Evolutionary conservation across 2,888 invertebrate genomes (phyloP).

Genomic region (Polietes domitor): DNA sequence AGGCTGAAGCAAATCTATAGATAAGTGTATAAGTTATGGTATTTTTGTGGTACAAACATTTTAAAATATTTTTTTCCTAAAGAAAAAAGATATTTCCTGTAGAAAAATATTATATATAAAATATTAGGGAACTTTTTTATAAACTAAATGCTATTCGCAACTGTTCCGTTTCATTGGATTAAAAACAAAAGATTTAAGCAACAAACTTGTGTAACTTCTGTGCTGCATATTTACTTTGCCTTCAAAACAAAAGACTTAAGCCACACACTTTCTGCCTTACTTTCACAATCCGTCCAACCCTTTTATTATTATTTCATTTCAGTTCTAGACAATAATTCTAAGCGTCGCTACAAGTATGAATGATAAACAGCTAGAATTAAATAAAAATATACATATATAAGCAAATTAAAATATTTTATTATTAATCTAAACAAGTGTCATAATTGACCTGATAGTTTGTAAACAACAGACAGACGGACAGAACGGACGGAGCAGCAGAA

Average conservation of each 20-base stretch:
- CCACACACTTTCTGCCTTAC: not conserved
- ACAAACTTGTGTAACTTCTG: slow-evolving; percentile 1
- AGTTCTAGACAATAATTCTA: not conserved
- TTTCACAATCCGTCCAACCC: not conserved
- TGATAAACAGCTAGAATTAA: not conserved
- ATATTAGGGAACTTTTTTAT: too few species aligned
- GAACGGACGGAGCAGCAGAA: not conserved
- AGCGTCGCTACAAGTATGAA: too few species aligned
- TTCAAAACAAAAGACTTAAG: not conserved
- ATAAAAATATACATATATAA: not conserved
- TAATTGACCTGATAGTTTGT: slow-evolving; percentile 52
- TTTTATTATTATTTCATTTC: not conserved
- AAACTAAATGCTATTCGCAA: too few species aligned
- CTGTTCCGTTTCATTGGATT: too few species aligned
- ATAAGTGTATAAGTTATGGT: too few species aligned
- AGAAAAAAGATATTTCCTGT: too few species aligned
- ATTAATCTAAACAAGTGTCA: slow-evolving; percentile 60
- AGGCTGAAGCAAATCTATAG: too few species aligned
- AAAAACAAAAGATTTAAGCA: slow-evolving; percentile 18
- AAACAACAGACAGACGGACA: not conserved
- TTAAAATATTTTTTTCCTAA: too few species aligned
- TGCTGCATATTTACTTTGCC: not conserved
- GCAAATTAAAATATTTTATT: slow-evolving; percentile 39
- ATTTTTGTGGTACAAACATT: too few species aligned
- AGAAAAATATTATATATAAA: too few species aligned